Base-by-base conservation (phyloP, 1,140 invertebrate genomes). In the Meloidogyne floridensis region DNA sequence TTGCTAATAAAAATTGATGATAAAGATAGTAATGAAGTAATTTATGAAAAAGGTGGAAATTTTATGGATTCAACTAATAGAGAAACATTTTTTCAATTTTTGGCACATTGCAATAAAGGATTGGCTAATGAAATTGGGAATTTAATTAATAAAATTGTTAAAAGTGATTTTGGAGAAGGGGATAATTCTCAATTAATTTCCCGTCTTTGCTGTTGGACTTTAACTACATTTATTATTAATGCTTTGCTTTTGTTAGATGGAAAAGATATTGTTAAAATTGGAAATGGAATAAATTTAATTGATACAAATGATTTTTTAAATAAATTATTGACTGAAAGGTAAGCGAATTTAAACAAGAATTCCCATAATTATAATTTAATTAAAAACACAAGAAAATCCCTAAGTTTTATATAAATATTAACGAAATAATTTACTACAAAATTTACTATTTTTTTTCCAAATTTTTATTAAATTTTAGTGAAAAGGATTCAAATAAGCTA, bases 21-120 rank as follows among this genome's bases (percentile, higher is more conserved):
- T n/a, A 65, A 65, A n/a, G 59, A 65, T 8, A 65, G 6, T n/a
- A 18, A 65, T n/a, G 59, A 65, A 65, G 7, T 65, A 65, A 65
- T 65, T 65, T 65, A 65, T 18, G 59, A 65, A 65, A 65, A 65
- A 65, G n/a, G 4, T n/a, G n/a, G 7, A n/a, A 65, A 65, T 0
- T 65, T n/a, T 18, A 65, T 65, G 59, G n/a, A 65, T 65, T 65
- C 15, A 2, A 1, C 5, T n/a, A 65, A 18, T n/a, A n/a, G 59
- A 65, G 59, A 65, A n/a, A 15, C n/a, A n/a, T 65, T 65, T n/a
- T 65, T 65, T 65, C n/a, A 65, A n/a, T 65, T 65, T 65, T 65
- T 65, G n/a, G n/a, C 15, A n/a, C n/a, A 65, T 65, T n/a, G 10
- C 5, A n/a, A 65, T 65, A 65, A 65, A 65, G 59, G 4, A 65